Evolutionary conservation across 1,140 invertebrate species (phyloP).

Genomic region (Drosophila teissieri): DNA sequence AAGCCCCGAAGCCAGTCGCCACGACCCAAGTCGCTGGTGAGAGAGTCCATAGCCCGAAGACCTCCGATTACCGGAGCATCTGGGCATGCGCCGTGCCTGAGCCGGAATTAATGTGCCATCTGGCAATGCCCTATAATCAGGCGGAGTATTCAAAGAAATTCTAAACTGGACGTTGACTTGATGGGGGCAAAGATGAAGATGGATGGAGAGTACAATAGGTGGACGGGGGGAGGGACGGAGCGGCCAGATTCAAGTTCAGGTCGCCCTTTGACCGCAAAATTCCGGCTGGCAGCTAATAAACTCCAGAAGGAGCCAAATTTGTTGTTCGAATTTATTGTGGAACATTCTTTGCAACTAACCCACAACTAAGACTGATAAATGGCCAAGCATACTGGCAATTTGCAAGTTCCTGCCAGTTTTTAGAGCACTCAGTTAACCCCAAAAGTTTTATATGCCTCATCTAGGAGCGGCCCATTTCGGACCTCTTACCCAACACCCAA

Average conservation of each 20-base stretch:
- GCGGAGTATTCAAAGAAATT: conserved; percentile 21
- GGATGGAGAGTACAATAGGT: conserved; percentile 44
- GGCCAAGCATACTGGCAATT: conserved; percentile 69
- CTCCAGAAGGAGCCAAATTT: conserved; percentile 62
- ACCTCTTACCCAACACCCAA: not conserved
- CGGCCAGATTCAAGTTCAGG: conserved; percentile 33
- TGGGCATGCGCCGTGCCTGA: conserved; percentile 44
- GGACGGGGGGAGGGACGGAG: not conserved
- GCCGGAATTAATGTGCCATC: conserved; percentile 21
- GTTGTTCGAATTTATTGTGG: conserved; percentile 74
- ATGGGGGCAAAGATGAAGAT: conserved; percentile 63
- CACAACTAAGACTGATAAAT: conserved; percentile 76
- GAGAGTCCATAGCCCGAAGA: conserved; percentile 1
- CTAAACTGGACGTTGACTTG: conserved; percentile 63
- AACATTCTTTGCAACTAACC: conserved; percentile 53
- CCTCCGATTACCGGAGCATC: conserved; percentile 24
- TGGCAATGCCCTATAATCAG: conserved; percentile 57
- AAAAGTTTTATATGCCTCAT: conserved; percentile 28
- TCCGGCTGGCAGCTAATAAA: conserved; percentile 75
- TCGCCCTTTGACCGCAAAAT: conserved; percentile 71
- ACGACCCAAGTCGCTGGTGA: conserved; percentile 9
- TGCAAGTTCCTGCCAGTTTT: conserved; percentile 42
- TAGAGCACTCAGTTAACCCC: conserved; percentile 9
- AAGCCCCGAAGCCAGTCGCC: conserved; percentile 16
- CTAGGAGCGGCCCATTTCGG: not conserved